Percentiles rank a stretch among this genome's conserved stretches.
These are phyloP conservation scores for Aphyosemion australe DNA, from an alignment of 2,113 vertebrate genomes.

Conservation along the genomic window DNA sequence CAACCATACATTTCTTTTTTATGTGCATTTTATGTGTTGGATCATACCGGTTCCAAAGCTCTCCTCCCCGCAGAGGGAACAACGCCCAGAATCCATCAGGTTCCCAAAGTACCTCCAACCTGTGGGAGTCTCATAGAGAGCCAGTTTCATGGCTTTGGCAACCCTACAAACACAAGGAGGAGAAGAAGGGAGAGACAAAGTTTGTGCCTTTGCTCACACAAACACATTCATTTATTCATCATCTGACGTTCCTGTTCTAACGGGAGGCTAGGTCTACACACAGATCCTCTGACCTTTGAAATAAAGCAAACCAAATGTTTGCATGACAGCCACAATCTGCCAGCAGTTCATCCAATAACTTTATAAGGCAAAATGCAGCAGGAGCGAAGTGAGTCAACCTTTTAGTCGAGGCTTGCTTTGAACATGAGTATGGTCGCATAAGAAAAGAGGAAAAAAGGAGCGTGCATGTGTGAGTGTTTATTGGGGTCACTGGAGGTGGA, in stretches of 20 bases:
- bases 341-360: conserved; percentile 66
- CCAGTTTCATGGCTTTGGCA: conserved; percentile 93
- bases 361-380: conserved; percentile 72
- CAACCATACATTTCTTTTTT: conserved; percentile 9
- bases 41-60: conserved; percentile 95
- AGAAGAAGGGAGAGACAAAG: conserved; percentile 18
- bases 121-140: conserved; percentile 95
- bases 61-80: conserved; percentile 96
- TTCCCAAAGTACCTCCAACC: conserved; percentile 98
- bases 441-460: conserved; percentile 16
- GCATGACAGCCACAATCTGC: conserved; percentile 48
- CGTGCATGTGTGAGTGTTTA: conserved; percentile 6
- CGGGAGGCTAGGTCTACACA: conserved; percentile 23
- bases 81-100: conserved; percentile 97
- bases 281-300: conserved; percentile 55
- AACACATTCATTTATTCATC: conserved; percentile 14
- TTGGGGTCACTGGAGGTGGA: conserved; percentile 6
- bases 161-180: conserved; percentile 80
- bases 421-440: conserved; percentile 40
- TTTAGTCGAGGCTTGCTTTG: conserved; percentile 71
- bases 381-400: conserved; percentile 68
- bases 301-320: conserved; percentile 60
- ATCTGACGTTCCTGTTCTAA: conserved; percentile 21
- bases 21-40: conserved; percentile 7
- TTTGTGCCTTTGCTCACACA: conserved; percentile 7